These are phyloP conservation scores for Ptilorrhoa leucosticta DNA, from an alignment of 2,113 vertebrate genomes.

Conservation along the genomic window DNA sequence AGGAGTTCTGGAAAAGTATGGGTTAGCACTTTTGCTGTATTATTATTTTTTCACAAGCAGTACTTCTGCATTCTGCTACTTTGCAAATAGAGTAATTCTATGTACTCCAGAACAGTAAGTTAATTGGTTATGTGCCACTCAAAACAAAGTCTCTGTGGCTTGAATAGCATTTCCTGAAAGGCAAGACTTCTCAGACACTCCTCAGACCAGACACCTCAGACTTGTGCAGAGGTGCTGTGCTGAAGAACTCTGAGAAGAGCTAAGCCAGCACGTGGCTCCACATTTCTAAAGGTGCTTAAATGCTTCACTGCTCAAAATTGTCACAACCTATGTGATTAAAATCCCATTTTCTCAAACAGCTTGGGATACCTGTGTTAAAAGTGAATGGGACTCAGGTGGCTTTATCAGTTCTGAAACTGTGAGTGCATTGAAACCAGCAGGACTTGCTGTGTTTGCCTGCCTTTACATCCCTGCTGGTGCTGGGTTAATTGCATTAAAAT, in stretches of 20 bases:
- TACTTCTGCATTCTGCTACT: not conserved
- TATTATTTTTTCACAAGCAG: not conserved
- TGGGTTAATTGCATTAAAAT: not conserved
- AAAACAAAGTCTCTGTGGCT: not conserved
- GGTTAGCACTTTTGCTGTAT: not conserved
- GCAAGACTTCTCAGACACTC: not conserved
- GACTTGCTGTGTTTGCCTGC: not conserved
- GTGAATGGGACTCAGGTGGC: not conserved
- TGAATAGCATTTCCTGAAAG: not conserved
- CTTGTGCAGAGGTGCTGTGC: not conserved
- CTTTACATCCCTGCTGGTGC: not conserved
- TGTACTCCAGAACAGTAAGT: not conserved
- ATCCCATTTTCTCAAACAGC: not conserved
- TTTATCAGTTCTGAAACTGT: not conserved
- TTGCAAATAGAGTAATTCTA: not conserved
- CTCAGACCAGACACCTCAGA: not conserved
- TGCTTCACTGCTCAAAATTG: not conserved
- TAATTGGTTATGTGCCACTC: not conserved
- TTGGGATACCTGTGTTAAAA: not conserved
- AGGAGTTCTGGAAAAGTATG: not conserved
- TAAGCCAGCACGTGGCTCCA: rapidly evolving
- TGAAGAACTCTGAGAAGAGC: not conserved
- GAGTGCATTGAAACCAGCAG: not conserved
- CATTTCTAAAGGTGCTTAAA: not conserved
- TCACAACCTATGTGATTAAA: not conserved